Percentiles rank a stretch among this genome's conserved stretches.
Evolutionary conservation across 2,888 invertebrate genomes (phyloP).

Genomic region (Tridacna crocea): DNA sequence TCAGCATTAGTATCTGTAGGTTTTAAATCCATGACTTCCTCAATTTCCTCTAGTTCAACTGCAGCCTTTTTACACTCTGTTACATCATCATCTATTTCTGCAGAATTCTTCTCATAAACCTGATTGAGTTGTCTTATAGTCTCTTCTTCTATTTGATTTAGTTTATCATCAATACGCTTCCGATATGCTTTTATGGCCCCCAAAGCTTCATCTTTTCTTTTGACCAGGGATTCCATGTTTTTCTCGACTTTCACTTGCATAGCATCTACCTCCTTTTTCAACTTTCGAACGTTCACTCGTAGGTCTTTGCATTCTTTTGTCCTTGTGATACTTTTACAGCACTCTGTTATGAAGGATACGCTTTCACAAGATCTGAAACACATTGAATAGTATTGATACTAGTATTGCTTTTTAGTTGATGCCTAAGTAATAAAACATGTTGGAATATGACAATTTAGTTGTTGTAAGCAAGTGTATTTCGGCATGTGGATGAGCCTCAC

Average conservation of each 20-base stretch:
- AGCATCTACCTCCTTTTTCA: slow-evolving; percentile 38
- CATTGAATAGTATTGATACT: no score
- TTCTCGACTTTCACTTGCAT: slow-evolving; percentile 34
- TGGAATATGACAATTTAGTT: no score
- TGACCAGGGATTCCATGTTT: slow-evolving; percentile 29
- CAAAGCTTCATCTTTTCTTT: slow-evolving; percentile 32
- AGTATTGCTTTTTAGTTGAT: no score
- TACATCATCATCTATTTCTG: slow-evolving; percentile 33
- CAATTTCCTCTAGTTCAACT: slow-evolving; percentile 6
- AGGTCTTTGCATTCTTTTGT: slow-evolving; percentile 42
- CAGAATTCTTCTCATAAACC: slow-evolving; percentile 35
- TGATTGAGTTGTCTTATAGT: slow-evolving; percentile 29
- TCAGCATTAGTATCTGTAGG: slow-evolving; percentile 23
- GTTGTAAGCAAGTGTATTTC: no score
- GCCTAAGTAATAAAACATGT: no score
- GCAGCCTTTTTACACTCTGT: slow-evolving; percentile 9
- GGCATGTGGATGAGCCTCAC: no score
- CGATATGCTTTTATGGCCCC: slow-evolving; percentile 30
- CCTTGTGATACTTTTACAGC: slow-evolving; percentile 32
- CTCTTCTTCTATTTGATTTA: slow-evolving; percentile 34
- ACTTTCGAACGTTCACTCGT: slow-evolving; percentile 24
- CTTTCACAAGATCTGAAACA: slow-evolving; percentile 35
- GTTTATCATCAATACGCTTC: slow-evolving; percentile 22
- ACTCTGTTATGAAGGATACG: slow-evolving; percentile 35
- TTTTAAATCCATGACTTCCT: slow-evolving; percentile 12